A percentile compares a stretch with the other conserved stretches of the same genome.
These are phyloP conservation scores for Norana najaformis DNA, from an alignment of 2,888 invertebrate species.

Conservation along the genomic window DNA sequence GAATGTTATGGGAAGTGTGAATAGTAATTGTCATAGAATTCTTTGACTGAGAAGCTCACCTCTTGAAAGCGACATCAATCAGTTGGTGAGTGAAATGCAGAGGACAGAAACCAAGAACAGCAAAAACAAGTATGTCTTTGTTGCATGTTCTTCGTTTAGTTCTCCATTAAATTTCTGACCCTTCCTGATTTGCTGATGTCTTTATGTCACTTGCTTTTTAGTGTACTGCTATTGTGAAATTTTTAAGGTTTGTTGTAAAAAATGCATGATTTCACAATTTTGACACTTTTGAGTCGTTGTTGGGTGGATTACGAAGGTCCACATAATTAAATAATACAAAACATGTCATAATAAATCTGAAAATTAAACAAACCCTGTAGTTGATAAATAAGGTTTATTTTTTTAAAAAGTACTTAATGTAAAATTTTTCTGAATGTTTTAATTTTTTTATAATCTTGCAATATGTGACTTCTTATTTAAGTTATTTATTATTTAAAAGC, in stretches of 20 bases:
- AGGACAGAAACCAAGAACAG: constrained; percentile 95
- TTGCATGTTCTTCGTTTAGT: background rate
- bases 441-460: background rate
- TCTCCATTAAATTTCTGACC: too few relatives aligned
- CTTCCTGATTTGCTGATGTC: too few relatives aligned
- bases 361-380: background rate
- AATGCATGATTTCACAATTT: too few relatives aligned
- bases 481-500: background rate
- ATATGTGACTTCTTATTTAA: background rate
- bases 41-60: constrained; percentile 37
- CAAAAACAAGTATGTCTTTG: constrained; percentile 79
- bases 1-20: background rate
- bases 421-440: background rate
- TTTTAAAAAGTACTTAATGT: background rate
- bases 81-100: constrained; percentile 94
- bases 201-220: too few relatives aligned
- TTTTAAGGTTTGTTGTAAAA: too few relatives aligned
- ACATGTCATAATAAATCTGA: too few relatives aligned
- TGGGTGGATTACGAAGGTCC: too few relatives aligned
- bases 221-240: background rate
- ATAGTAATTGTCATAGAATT: background rate
- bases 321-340: background rate
- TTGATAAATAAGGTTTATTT: background rate
- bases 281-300: too few relatives aligned
- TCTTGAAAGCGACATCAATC: constrained; percentile 63